A percentile compares a stretch with the other conserved stretches of the same genome.
These are phyloP conservation scores for Andrena minutula DNA, from an alignment of 2,888 invertebrate species.

Conservation along the genomic window DNA sequence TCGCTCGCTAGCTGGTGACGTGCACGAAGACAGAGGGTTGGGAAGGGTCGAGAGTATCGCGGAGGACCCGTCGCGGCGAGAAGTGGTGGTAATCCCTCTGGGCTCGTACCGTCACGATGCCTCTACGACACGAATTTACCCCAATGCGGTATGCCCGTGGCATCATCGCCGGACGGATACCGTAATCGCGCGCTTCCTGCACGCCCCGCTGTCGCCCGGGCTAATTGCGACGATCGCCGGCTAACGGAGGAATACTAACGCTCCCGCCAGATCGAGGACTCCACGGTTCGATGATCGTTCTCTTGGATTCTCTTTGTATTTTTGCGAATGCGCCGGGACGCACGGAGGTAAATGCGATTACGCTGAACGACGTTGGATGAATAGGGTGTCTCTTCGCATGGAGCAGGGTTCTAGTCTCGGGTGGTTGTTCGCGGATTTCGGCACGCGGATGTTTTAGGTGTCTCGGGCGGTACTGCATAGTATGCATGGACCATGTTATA, in stretches of 20 bases:
- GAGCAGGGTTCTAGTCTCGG: too few relatives aligned
- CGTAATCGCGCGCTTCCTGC: conserved; percentile 55
- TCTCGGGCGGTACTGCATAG: too few relatives aligned
- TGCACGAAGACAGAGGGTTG: conserved; percentile 68
- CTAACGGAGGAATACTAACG: conserved; percentile 27
- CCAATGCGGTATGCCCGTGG: conserved; percentile 77
- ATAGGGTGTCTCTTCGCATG: too few relatives aligned
- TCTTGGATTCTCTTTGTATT: too few relatives aligned
- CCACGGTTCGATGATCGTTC: too few relatives aligned
- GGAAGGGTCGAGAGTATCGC: conserved; percentile 73
- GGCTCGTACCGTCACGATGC: conserved; percentile 70
- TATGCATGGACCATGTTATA: too few relatives aligned
- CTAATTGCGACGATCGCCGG: conserved; percentile 40
- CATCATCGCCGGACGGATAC: conserved; percentile 55
- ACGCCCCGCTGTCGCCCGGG: conserved; percentile 22
- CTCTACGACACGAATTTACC: conserved; percentile 72
- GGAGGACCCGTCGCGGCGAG: conserved; percentile 62
- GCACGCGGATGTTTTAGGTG: too few relatives aligned
- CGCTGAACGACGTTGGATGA: too few relatives aligned
- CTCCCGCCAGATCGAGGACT: background rate
- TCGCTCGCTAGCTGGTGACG: conserved; percentile 61
- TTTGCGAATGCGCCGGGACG: too few relatives aligned
- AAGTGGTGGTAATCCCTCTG: conserved; percentile 79
- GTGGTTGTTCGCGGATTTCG: too few relatives aligned
- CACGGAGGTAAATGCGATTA: too few relatives aligned